Percentiles rank a stretch among this genome's conserved stretches.
Conservation (phyloP, 2,113 vertebrate species). For the Oreotragus oreotragus region DNA sequence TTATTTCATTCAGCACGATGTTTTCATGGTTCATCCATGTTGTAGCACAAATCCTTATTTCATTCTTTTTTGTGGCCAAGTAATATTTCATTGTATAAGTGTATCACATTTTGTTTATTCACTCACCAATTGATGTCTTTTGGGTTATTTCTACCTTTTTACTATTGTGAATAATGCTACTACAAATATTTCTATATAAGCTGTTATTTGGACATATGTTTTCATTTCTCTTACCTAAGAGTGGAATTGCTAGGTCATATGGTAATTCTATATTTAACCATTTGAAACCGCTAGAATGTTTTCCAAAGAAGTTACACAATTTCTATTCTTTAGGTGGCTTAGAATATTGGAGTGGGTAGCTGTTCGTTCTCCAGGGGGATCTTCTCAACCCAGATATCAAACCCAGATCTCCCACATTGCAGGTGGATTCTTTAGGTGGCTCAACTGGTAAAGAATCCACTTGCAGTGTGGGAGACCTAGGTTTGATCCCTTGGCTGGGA, state of each 20-base stretch:
- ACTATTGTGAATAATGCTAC: background rate
- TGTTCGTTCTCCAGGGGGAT: background rate
- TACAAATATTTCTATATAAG: background rate
- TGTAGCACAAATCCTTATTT: background rate
- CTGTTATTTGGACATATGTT: background rate
- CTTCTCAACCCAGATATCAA: background rate
- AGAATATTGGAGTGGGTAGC: background rate
- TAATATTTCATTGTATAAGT: background rate
- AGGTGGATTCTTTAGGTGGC: background rate
- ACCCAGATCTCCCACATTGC: background rate
- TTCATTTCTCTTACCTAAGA: background rate
- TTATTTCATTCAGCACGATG: background rate
- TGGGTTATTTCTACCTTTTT: background rate
- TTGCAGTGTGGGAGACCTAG: background rate
- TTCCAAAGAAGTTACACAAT: background rate
- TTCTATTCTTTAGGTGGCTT: background rate
- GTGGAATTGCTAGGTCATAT: background rate
- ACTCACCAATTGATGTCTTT: background rate
- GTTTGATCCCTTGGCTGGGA: background rate
- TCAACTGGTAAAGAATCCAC: background rate
- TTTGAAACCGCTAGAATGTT: background rate
- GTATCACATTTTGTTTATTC: background rate
- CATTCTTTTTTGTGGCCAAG: background rate
- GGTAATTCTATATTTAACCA: background rate
- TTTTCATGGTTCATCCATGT: background rate